These are phyloP conservation scores for Spilosoma lubricipeda DNA, from an alignment of 2,888 invertebrate species.

Conservation along the genomic window DNA sequence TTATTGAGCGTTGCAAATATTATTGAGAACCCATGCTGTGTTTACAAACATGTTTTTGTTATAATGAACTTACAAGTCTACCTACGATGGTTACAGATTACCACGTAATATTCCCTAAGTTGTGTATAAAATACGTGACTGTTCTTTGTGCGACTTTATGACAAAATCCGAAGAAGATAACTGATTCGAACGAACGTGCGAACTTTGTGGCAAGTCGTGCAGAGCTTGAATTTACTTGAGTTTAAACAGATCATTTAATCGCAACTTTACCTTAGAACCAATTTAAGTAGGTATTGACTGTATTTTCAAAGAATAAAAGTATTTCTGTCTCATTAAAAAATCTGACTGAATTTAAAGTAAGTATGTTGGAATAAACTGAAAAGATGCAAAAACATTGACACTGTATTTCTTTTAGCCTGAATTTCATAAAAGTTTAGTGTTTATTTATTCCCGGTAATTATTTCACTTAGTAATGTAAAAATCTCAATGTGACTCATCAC, in stretches of 20 bases:
- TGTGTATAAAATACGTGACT: neutral
- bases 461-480: neutral
- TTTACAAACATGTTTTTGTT: neutral
- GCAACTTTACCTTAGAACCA: neutral
- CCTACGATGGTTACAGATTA: neutral
- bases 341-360: too few species aligned
- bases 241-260: neutral
- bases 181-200: neutral
- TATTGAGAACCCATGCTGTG: neutral
- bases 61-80: neutral
- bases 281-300: neutral
- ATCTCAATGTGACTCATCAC: neutral
- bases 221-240: neutral
- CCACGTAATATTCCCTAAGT: neutral
- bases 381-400: too few species aligned
- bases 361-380: too few species aligned
- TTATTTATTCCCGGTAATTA: too few species aligned
- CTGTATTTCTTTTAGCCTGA: too few species aligned
- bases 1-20: neutral
- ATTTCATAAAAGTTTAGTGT: too few species aligned
- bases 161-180: neutral
- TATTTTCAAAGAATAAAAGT: too few species aligned
- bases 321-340: too few species aligned
- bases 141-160: neutral
- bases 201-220: too few species aligned